phyloP scores from a whole-genome alignment of 2,797 vertebrate genomes.

The Naso thynnoides region DNA sequence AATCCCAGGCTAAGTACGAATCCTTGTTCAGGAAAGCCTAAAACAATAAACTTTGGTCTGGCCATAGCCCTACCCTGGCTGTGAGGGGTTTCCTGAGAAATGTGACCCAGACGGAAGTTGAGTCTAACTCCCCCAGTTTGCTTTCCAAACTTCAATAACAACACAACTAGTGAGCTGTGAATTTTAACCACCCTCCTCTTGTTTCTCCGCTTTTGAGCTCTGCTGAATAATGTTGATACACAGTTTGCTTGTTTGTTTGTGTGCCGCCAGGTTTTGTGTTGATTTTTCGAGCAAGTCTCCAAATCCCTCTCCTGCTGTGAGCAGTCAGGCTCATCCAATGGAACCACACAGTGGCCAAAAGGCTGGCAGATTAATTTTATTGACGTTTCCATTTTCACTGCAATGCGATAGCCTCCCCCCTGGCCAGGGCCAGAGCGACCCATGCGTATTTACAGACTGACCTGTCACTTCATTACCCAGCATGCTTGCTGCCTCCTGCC shows the following conservation, averaged over 20 bases:
- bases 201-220: slow-evolving; percentile 68
- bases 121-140: slow-evolving; percentile 76
- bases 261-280: slow-evolving; percentile 77
- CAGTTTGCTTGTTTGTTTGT: slow-evolving; percentile 77
- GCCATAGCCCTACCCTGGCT: slow-evolving; percentile 88
- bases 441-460: slow-evolving; percentile 97
- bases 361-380: slow-evolving; percentile 99
- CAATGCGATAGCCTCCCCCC: slow-evolving; percentile 94
- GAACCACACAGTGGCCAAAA: slow-evolving; percentile 92
- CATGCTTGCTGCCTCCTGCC: slow-evolving; percentile 88
- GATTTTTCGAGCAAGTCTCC: slow-evolving; percentile 77
- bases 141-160: slow-evolving; percentile 82
- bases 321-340: slow-evolving; percentile 81
- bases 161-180: slow-evolving; percentile 80
- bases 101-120: slow-evolving; percentile 84
- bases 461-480: slow-evolving; percentile 99
- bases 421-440: slow-evolving; percentile 91
- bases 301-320: slow-evolving; percentile 82
- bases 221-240: slow-evolving; percentile 78
- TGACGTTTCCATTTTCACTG: slow-evolving; percentile 99
- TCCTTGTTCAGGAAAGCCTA: slow-evolving; percentile 98
- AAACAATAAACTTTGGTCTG: slow-evolving; percentile 96
- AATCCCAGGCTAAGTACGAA: slow-evolving; percentile 97
- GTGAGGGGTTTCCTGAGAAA: slow-evolving; percentile 91
- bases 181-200: slow-evolving; percentile 69